Percentiles rank a stretch among this genome's conserved stretches.
phyloP scores from a whole-genome alignment of 1,140 invertebrate genomes.

The Battus philenor region DNA sequence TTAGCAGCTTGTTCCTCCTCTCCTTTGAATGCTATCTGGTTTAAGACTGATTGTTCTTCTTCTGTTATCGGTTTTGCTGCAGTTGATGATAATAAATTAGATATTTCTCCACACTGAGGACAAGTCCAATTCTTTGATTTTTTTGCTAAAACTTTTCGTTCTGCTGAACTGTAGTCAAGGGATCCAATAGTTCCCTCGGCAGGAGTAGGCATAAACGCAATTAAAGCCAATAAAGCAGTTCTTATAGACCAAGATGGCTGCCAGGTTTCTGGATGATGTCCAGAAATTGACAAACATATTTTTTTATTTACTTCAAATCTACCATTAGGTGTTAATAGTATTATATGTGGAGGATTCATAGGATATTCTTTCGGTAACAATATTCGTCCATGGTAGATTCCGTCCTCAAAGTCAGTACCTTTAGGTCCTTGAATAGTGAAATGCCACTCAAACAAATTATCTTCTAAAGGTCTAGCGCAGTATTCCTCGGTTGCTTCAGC shows the following conservation, averaged over 20 bases:
- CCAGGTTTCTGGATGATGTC: slow-evolving; percentile 98
- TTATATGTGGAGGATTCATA: slow-evolving; percentile 98
- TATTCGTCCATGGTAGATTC: slow-evolving; percentile 95
- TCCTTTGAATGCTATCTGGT: slow-evolving; percentile 69
- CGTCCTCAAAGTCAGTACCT: slow-evolving; percentile 92
- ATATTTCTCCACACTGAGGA: slow-evolving; percentile 77
- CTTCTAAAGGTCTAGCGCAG: slow-evolving; percentile 92
- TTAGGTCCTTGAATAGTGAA: slow-evolving; percentile 94
- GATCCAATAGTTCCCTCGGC: slow-evolving; percentile 93
- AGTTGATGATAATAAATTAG: slow-evolving; percentile 65
- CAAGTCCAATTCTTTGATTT: slow-evolving; percentile 80
- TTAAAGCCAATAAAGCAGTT: slow-evolving; percentile 93
- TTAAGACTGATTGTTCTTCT: slow-evolving; percentile 69
- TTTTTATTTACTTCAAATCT: slow-evolving; percentile 96
- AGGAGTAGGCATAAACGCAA: slow-evolving; percentile 95
- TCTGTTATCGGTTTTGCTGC: slow-evolving; percentile 68
- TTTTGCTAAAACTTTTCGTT: slow-evolving; percentile 88
- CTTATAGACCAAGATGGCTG: slow-evolving; percentile 97
- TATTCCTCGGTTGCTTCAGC: slow-evolving; percentile 92
- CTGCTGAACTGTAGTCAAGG: slow-evolving; percentile 90
- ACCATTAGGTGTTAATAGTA: slow-evolving; percentile 95
- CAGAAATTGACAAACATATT: slow-evolving; percentile 97
- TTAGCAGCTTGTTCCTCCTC: slow-evolving; percentile 60
- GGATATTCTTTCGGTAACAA: slow-evolving; percentile 95
- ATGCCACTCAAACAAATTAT: slow-evolving; percentile 99